Conservation (phyloP, 2,113 vertebrate species). For the Albula goreensis region DNA sequence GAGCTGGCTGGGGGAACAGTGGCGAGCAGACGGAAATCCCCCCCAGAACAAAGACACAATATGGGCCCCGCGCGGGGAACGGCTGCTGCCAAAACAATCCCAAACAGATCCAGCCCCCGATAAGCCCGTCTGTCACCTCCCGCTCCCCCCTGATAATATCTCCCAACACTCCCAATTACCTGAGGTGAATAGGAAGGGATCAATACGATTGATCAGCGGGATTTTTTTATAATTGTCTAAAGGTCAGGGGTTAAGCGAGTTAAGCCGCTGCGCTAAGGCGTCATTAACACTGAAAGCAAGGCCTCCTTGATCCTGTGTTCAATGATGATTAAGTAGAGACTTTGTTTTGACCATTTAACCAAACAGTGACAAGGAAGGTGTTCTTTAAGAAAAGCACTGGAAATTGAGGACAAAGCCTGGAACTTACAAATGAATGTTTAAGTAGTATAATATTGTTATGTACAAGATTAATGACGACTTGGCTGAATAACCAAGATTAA, state of each 20-base stretch:
- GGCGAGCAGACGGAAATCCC: background rate
- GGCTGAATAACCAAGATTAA: no score
- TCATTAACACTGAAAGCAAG: conserved; percentile 31
- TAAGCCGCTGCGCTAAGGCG: conserved; percentile 32
- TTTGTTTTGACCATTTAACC: background rate
- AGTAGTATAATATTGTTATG: no score
- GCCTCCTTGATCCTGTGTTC: background rate
- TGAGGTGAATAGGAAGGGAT: conserved; percentile 25
- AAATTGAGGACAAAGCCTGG: background rate
- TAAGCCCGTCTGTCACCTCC: conserved; percentile 5
- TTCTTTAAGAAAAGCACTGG: background rate
- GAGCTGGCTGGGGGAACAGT: background rate
- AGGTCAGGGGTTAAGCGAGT: conserved; percentile 43
- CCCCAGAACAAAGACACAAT: background rate
- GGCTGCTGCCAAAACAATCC: background rate
- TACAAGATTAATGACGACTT: no score
- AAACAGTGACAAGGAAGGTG: background rate
- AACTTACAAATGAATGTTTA: background rate
- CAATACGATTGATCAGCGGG: conserved; percentile 34
- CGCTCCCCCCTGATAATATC: background rate
- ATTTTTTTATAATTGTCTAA: conserved; percentile 29
- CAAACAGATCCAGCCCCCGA: background rate
- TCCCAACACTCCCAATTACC: conserved; percentile 15
- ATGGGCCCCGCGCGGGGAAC: background rate
- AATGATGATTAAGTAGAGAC: conserved; percentile 2